These are phyloP conservation scores for Melanotaenia boesemani DNA, from an alignment of 2,797 vertebrate species.

Conservation along the genomic window DNA sequence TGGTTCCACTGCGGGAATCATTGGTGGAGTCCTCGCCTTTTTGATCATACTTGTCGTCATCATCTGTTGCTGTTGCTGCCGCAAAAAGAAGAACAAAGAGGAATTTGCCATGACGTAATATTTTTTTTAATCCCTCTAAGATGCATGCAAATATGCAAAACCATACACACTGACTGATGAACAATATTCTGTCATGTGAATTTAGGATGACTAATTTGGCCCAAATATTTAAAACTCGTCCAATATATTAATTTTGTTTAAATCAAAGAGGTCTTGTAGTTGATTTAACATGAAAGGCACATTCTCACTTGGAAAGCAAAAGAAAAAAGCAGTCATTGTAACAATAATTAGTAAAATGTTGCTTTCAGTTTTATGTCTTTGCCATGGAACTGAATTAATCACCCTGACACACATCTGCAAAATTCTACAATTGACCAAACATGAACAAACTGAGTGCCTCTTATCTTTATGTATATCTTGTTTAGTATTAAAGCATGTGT, in stretches of 20 bases:
- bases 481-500: background rate
- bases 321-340: background rate
- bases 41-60: conserved; percentile 79
- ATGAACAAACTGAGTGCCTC: too few species aligned
- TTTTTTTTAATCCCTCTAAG: background rate
- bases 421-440: background rate
- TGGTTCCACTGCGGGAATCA: conserved; percentile 84
- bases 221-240: too few species aligned
- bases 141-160: background rate
- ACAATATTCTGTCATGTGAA: background rate
- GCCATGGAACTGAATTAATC: background rate
- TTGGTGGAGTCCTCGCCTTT: conserved; percentile 68
- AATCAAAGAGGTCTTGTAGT: too few species aligned
- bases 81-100: conserved; percentile 63
- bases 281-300: too few species aligned
- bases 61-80: conserved; percentile 87
- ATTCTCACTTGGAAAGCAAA: too few species aligned
- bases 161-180: background rate
- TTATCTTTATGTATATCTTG: background rate
- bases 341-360: background rate
- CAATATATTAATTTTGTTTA: too few species aligned
- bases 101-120: conserved; percentile 85
- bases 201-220: too few species aligned
- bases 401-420: background rate
- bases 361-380: background rate